phyloP scores from a whole-genome alignment of 2,113 vertebrate genomes.

The Caretta caretta region DNA sequence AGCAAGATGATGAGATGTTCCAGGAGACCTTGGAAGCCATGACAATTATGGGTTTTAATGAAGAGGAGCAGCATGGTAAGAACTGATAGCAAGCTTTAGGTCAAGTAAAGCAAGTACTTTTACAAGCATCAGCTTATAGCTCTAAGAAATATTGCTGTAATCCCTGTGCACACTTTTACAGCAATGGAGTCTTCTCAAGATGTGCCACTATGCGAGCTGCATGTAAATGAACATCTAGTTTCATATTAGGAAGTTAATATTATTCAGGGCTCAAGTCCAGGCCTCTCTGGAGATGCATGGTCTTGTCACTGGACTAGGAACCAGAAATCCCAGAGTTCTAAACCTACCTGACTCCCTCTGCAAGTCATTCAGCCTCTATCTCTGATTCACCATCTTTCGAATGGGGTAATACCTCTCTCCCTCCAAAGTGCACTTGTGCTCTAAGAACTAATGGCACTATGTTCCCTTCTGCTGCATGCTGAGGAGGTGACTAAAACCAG shows the following conservation, averaged over 20 bases:
- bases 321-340: neutral
- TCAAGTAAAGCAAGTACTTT: neutral
- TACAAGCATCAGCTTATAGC: neutral
- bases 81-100: neutral
- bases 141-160: neutral
- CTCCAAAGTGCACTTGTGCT: neutral
- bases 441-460: neutral
- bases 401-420: neutral
- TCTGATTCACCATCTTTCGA: neutral
- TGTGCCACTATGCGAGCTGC: neutral
- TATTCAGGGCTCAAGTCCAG: neutral
- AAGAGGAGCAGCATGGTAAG: conserved; percentile 90
- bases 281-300: neutral
- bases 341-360: neutral
- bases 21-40: conserved; percentile 94
- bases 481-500: neutral
- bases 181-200: neutral
- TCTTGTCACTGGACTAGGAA: neutral
- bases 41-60: conserved; percentile 94
- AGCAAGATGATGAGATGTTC: conserved; percentile 93
- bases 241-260: neutral
- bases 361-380: neutral
- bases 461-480: neutral
- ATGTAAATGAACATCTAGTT: neutral
- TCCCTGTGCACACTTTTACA: neutral